A percentile compares a stretch with the other conserved stretches of the same genome.
Evolutionary conservation across 2,797 vertebrate genomes (phyloP).

Genomic region (Chrysolophus pictus): DNA sequence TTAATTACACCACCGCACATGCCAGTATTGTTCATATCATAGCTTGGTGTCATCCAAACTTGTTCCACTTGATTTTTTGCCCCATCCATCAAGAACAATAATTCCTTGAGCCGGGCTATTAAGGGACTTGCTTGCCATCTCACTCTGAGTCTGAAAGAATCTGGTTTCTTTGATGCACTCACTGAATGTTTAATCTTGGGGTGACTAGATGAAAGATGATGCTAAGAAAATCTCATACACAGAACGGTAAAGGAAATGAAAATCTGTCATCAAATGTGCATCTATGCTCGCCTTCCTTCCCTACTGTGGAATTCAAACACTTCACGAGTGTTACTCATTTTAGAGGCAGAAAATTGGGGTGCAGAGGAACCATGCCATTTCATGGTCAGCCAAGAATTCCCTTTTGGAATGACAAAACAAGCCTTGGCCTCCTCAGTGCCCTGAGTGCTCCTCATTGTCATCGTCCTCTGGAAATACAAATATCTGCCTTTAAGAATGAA

Average conservation of each 20-base stretch:
- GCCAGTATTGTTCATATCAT: background rate
- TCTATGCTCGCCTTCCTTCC: background rate
- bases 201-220: background rate
- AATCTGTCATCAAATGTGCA: background rate
- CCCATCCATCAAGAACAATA: background rate
- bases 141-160: conserved; percentile 12
- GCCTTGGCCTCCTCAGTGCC: background rate
- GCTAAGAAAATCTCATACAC: background rate
- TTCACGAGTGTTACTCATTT: background rate
- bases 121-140: background rate
- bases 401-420: background rate
- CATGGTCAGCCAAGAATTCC: background rate
- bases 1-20: background rate
- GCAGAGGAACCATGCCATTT: background rate
- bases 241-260: background rate
- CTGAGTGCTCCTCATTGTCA: background rate
- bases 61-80: conserved; percentile 47
- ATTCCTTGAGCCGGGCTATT: background rate
- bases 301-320: background rate
- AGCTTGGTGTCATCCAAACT: conserved; percentile 18
- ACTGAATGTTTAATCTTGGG: background rate
- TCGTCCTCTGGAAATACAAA: conserved; percentile 18
- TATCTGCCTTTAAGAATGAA: background rate
- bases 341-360: background rate
- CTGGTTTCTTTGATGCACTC: background rate